A percentile compares a stretch with the other conserved stretches of the same genome.
phyloP scores from a whole-genome alignment of 2,888 invertebrate genomes.

The Drosophila mimica region DNA sequence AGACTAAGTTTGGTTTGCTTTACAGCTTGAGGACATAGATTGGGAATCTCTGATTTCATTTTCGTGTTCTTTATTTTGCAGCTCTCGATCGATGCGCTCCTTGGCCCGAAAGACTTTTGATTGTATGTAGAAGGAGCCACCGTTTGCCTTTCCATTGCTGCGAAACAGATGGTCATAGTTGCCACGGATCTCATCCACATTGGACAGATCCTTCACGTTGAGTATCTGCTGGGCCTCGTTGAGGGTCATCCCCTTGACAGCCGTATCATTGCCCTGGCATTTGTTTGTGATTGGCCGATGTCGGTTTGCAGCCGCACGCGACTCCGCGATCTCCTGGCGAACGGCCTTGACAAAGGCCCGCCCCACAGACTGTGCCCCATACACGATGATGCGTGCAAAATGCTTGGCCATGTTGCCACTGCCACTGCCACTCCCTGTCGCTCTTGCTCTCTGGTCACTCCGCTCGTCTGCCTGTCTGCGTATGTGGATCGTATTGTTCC shows the following conservation, averaged over 20 bases:
- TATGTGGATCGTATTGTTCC: slow-evolving; percentile 28
- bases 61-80: slow-evolving; percentile 73
- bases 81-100: slow-evolving; percentile 93
- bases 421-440: not conserved
- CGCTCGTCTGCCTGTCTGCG: slow-evolving; percentile 8
- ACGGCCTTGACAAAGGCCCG: slow-evolving; percentile 96
- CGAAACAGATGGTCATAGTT: slow-evolving; percentile 94
- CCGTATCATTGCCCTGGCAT: slow-evolving; percentile 85
- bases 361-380: slow-evolving; percentile 95
- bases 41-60: not conserved
- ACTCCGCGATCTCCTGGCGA: slow-evolving; percentile 93
- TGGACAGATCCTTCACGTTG: slow-evolving; percentile 89
- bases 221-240: slow-evolving; percentile 98
- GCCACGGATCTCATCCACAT: slow-evolving; percentile 89
- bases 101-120: slow-evolving; percentile 98
- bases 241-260: slow-evolving; percentile 40
- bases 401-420: slow-evolving; percentile 93
- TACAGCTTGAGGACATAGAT: slow-evolving; percentile 1
- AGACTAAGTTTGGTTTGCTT: slow-evolving; percentile 1
- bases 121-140: slow-evolving; percentile 98
- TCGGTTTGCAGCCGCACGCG: slow-evolving; percentile 92
- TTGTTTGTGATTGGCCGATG: slow-evolving; percentile 87
- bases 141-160: slow-evolving; percentile 95
- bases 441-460: not conserved
- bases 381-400: slow-evolving; percentile 94